Evolutionary conservation across 2,113 vertebrate species (phyloP).

Genomic region (Kryptolebias marmoratus): DNA sequence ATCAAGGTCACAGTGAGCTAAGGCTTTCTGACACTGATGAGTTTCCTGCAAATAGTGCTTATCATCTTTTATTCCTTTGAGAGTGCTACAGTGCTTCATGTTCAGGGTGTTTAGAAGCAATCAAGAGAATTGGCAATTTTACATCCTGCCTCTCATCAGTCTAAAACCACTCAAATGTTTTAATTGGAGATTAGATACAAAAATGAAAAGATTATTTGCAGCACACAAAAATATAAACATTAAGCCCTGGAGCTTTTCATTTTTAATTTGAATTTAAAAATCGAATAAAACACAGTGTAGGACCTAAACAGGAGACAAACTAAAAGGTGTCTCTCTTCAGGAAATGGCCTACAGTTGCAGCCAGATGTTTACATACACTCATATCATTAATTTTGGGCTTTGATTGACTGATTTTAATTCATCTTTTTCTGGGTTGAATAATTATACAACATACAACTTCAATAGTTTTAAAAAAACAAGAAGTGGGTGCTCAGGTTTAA

Average conservation of each 20-base stretch:
- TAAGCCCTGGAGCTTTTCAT: neutral
- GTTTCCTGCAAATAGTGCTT: conserved; percentile 12
- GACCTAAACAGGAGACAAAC: too few relatives aligned
- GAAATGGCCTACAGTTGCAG: too few relatives aligned
- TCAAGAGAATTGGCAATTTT: conserved; percentile 14
- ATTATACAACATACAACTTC: too few relatives aligned
- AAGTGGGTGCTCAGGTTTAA: too few relatives aligned
- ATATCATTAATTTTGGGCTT: too few relatives aligned
- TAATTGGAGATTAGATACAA: neutral
- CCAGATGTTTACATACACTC: too few relatives aligned
- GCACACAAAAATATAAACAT: neutral
- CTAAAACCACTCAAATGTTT: conserved; percentile 3
- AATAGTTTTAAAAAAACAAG: too few relatives aligned
- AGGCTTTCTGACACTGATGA: conserved; percentile 28
- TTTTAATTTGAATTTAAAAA: neutral
- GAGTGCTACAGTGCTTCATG: neutral
- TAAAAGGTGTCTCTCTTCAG: too few relatives aligned
- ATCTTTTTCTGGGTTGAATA: too few relatives aligned
- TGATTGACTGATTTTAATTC: too few relatives aligned
- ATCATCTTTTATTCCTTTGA: conserved; percentile 12
- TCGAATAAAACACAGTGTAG: neutral
- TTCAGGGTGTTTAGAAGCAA: conserved; percentile 20
- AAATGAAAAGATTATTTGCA: neutral
- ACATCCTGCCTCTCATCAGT: conserved; percentile 1
- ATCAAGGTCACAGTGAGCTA: conserved; percentile 43